Conservation (phyloP, 2,113 vertebrate species). For the Austrofundulus limnaeus region DNA sequence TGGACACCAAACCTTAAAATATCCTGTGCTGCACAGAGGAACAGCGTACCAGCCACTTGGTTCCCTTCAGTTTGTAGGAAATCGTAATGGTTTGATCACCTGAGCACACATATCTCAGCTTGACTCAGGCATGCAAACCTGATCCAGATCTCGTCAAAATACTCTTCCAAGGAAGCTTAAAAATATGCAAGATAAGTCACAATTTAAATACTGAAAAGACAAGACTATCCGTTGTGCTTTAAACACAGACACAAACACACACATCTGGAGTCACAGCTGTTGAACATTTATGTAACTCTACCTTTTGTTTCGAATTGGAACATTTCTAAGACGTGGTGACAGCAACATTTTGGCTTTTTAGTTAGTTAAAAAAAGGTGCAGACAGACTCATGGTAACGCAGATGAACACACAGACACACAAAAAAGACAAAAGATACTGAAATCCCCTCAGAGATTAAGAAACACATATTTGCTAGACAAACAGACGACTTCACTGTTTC, state of each 20-base stretch:
- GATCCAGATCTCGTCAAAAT: conserved; percentile 25
- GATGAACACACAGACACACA: not conserved
- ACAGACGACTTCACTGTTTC: conserved; percentile 24
- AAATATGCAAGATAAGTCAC: conserved; percentile 1
- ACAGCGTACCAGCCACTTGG: conserved; percentile 52
- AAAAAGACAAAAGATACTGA: not conserved
- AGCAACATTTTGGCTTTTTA: conserved; percentile 34
- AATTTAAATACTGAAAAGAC: not conserved
- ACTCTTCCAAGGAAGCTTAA: conserved; percentile 17
- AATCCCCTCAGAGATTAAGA: conserved; percentile 4
- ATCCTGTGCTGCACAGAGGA: conserved; percentile 65
- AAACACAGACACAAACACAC: not conserved
- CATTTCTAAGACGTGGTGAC: conserved; percentile 32
- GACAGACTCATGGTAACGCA: conserved; percentile 14
- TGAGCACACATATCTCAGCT: conserved; percentile 5
- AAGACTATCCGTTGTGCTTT: not conserved
- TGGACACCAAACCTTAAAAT: conserved; percentile 78
- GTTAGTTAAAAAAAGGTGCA: conserved; percentile 14
- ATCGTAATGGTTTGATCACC: not conserved
- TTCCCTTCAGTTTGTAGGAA: conserved; percentile 38
- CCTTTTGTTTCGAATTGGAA: conserved; percentile 15
- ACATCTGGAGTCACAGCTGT: not conserved
- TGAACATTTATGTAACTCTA: conserved; percentile 2
- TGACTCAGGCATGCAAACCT: conserved; percentile 23
- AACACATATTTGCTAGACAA: conserved; percentile 26